These are phyloP conservation scores for Liasis olivaceus DNA, from an alignment of 2,797 vertebrate genomes.

Conservation along the genomic window DNA sequence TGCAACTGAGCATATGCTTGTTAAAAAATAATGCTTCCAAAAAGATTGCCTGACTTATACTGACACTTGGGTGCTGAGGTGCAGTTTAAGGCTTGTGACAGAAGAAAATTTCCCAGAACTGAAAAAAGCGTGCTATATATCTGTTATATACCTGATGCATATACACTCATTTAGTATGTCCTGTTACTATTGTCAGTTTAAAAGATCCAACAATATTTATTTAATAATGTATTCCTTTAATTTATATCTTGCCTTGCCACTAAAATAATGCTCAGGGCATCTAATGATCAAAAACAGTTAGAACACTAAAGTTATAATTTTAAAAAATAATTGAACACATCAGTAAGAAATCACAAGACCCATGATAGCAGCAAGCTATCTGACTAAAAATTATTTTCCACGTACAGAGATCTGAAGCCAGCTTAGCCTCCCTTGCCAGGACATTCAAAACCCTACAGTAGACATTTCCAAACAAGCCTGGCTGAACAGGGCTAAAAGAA, in stretches of 20 bases:
- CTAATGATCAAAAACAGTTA: not conserved
- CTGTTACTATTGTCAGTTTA: not conserved
- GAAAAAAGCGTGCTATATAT: not conserved
- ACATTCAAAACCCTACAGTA: not conserved
- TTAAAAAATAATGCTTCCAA: not conserved
- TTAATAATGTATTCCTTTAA: not conserved
- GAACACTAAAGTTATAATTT: not conserved
- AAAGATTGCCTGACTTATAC: not conserved
- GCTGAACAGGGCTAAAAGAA: not conserved
- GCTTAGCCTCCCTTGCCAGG: not conserved
- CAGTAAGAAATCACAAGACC: not conserved
- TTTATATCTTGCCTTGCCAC: not conserved
- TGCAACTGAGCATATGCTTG: not conserved
- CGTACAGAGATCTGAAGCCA: not conserved
- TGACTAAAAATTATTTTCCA: not conserved
- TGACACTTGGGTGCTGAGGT: not conserved
- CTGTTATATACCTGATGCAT: not conserved
- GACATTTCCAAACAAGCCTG: not conserved
- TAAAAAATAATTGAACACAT: not conserved
- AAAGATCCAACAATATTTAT: not conserved
- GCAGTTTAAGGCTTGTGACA: not conserved
- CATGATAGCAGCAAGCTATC: not conserved
- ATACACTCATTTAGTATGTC: not conserved
- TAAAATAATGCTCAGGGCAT: not conserved
- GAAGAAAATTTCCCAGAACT: not conserved